Percentiles rank a stretch among this genome's conserved stretches.
Conservation (phyloP, 2,888 invertebrate species). For the Agonopterix heracliana region DNA sequence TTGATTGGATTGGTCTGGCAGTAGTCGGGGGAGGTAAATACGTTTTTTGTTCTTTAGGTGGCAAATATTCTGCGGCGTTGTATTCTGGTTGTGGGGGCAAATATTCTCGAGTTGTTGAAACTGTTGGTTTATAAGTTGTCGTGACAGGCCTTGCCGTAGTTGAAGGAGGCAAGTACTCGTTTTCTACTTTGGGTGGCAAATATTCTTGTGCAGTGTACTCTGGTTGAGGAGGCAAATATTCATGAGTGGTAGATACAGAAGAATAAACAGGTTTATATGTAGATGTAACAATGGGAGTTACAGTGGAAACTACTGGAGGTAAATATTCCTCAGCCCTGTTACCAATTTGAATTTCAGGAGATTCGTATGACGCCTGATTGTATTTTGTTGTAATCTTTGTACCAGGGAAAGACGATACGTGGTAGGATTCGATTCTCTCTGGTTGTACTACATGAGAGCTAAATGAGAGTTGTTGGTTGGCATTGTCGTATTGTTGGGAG, state of each 20-base stretch:
- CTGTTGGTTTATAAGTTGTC: not conserved
- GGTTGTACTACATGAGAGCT: constrained; percentile 42
- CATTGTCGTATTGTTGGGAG: constrained; percentile 27
- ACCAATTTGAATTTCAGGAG: constrained; percentile 57
- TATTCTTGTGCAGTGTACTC: constrained; percentile 25
- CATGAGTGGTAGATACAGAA: constrained; percentile 20
- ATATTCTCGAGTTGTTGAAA: constrained; percentile 18
- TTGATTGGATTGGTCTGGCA: constrained; percentile 37
- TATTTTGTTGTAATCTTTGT: constrained; percentile 39
- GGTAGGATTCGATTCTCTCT: constrained; percentile 44
- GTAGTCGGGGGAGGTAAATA: constrained; percentile 38
- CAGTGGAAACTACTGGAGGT: constrained; percentile 49
- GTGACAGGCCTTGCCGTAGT: constrained; percentile 22
- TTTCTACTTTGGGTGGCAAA: constrained; percentile 26
- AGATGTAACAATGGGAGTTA: constrained; percentile 33
- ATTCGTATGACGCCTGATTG: constrained; percentile 45
- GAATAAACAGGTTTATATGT: constrained; percentile 50
- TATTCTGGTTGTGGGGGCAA: constrained; percentile 20
- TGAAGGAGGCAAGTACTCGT: constrained; percentile 28
- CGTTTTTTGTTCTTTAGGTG: constrained; percentile 22
- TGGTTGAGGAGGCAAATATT: constrained; percentile 24
- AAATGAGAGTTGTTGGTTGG: constrained; percentile 33
- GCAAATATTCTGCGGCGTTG: constrained; percentile 27
- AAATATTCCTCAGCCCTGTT: constrained; percentile 63
- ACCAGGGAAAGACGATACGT: constrained; percentile 45